Base-by-base conservation (phyloP, 2,888 invertebrate species). In the Polietes domitor region DNA sequence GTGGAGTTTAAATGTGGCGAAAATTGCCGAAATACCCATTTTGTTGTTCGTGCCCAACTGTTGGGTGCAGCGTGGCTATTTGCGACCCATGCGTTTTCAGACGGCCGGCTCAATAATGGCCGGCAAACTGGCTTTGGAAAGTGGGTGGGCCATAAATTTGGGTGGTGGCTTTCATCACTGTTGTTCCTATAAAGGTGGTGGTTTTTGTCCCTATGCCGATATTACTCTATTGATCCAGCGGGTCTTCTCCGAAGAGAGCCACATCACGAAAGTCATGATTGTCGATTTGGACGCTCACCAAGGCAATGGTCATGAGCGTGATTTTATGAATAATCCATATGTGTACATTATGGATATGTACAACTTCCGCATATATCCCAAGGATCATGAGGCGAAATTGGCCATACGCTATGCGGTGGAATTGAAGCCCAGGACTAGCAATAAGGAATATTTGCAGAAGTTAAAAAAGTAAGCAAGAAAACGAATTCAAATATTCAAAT, bases 111-210 rank as follows among this genome's bases (percentile, higher is more conserved):
- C 96, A 0, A 94, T 98, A 73, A 91, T 97, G 86, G 97, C 97
- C 0, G 97, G 96, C 0, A 96, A 96, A 90, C 90, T 98, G 80
- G 97, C 98, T 0, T 87, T 97, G 53, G 95, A 97, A 86, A 92
- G 95, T 50, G 97, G 97, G 2, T 98, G 97, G 97, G 95, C 97
- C 0, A 96, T 98, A 83, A 98, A 98, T 91, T 94, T 98, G 26
- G 98, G 98, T 0, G 98, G 92, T 1, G 98, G 98, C 0, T 98
- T 98, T 92, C 98, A 98, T 92, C 98, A 98, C 91, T 97, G 97
- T 91, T 95, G 96, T 85, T 93, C 94, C 0, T 93, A 94, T 77
- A 93, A 93, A 78, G 98, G 97, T 2, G 97, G 96, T 0, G 98
- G 98, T 0, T 98, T 98, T 93, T 98, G 98, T 92, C 95, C 96